These are phyloP conservation scores for Sinohyriopsis cumingii DNA, from an alignment of 2,888 invertebrate genomes.

Conservation along the genomic window DNA sequence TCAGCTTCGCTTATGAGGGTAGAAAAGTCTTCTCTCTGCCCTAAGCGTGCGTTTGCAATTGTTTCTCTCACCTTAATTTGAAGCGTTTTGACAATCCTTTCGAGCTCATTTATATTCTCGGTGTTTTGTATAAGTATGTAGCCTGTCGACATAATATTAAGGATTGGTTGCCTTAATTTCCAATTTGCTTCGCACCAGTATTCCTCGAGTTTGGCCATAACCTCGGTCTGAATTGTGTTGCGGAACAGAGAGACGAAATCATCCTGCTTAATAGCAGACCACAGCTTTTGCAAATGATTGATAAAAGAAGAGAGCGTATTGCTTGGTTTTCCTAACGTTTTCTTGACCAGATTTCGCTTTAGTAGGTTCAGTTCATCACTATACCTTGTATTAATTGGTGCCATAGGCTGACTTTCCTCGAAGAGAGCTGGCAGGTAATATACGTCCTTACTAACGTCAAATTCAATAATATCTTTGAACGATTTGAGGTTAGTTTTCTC, in stretches of 20 bases:
- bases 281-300: constrained; percentile 4
- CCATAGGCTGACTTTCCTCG: constrained; percentile 22
- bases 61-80: too few relatives aligned
- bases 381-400: constrained; percentile 13
- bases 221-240: constrained; percentile 9
- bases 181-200: not conserved
- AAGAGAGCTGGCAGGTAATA: constrained; percentile 18
- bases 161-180: too few relatives aligned
- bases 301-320: not conserved
- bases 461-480: constrained; percentile 19
- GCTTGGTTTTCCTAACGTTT: not conserved
- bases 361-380: constrained; percentile 4
- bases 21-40: too few relatives aligned
- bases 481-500: constrained; percentile 1
- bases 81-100: too few relatives aligned
- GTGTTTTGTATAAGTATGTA: too few relatives aligned
- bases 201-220: constrained; percentile 7
- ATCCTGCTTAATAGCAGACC: constrained; percentile 16
- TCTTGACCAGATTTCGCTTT: not conserved
- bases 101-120: too few relatives aligned
- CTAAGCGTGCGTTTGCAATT: too few relatives aligned
- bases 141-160: too few relatives aligned
- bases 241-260: constrained; percentile 12
- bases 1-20: too few relatives aligned
- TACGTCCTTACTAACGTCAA: constrained; percentile 11